phyloP scores from a whole-genome alignment of 2,797 vertebrate species.

The Poecilia wingei region DNA sequence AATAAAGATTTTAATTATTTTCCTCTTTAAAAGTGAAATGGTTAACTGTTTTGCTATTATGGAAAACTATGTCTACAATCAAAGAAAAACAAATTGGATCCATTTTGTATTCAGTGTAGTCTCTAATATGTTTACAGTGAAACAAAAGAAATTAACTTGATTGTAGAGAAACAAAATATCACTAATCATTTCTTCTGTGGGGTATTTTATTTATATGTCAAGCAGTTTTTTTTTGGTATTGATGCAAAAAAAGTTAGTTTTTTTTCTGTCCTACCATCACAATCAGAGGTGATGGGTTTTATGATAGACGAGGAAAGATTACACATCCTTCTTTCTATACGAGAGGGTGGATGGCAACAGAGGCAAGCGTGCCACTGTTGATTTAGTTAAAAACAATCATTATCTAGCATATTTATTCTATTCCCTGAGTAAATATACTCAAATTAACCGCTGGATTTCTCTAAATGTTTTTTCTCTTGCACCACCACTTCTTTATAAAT shows the following conservation, averaged over 20 bases:
- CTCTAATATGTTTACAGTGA: not conserved
- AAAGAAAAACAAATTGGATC: not conserved
- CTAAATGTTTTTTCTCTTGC: not conserved
- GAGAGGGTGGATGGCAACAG: not conserved
- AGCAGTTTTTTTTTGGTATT: not conserved
- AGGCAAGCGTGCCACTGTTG: not conserved
- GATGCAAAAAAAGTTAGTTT: not conserved
- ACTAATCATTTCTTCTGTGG: not conserved
- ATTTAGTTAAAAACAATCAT: not conserved
- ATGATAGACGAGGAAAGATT: not conserved
- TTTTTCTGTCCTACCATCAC: not conserved
- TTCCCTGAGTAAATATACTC: not conserved
- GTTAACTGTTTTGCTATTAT: not conserved
- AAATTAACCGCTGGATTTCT: not conserved
- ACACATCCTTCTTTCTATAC: not conserved
- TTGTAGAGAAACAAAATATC: not conserved
- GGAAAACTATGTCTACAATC: not conserved
- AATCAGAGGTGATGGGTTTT: not conserved
- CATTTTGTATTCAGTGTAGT: not conserved
- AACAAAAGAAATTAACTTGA: not conserved
- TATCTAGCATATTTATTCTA: not conserved
- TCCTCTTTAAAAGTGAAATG: not conserved
- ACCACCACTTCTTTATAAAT: not conserved
- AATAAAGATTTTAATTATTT: not conserved
- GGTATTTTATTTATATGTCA: not conserved